A percentile compares a stretch with the other conserved stretches of the same genome.
phyloP scores from a whole-genome alignment of 2,797 vertebrate species.

The Siniperca obscura region DNA sequence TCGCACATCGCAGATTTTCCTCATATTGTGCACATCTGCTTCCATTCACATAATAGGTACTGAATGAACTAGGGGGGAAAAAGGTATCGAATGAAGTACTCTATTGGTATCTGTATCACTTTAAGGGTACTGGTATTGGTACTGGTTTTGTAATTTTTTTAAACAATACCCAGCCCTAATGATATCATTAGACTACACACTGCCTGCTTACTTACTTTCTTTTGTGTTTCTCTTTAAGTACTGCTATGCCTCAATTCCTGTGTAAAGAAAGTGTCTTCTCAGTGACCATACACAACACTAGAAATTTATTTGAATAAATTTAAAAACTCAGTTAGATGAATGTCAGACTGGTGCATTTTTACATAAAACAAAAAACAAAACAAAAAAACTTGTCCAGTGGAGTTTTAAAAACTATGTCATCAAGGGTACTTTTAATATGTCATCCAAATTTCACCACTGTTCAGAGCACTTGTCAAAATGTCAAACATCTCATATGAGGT shows the following conservation, averaged over 20 bases:
- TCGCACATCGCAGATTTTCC: no score
- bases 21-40: no score
- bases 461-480: conserved; percentile 49
- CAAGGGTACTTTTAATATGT: conserved; percentile 32
- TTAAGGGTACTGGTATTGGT: no score
- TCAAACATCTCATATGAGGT: conserved; percentile 56
- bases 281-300: background rate
- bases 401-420: conserved; percentile 44
- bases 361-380: background rate
- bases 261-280: background rate
- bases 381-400: background rate
- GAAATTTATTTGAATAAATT: background rate
- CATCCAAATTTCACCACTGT: conserved; percentile 41
- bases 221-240: background rate
- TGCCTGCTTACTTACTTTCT: background rate
- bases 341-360: background rate
- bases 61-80: no score
- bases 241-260: background rate
- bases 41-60: no score
- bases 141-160: no score
- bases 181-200: background rate
- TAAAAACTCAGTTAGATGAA: background rate
- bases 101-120: no score
- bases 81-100: no score
- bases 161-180: background rate